Base-by-base conservation (phyloP, 2,888 invertebrate species). In the Crossocerus cetratus region DNA sequence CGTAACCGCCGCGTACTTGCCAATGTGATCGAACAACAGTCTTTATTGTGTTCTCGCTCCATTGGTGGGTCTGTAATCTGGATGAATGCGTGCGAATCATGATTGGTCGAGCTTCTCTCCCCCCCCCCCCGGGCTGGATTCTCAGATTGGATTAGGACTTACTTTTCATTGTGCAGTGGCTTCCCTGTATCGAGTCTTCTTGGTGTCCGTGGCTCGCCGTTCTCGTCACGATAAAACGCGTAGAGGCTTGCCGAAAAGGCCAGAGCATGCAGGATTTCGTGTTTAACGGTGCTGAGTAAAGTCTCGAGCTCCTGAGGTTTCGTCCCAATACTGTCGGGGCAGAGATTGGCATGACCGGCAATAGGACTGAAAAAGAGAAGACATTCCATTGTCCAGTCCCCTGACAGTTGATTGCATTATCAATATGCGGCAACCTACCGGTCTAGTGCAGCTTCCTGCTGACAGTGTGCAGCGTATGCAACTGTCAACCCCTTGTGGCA, bases 381-480 rank as follows among this genome's bases (percentile, higher is more conserved):
- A n/a, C n/a, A n/a, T n/a, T n/a, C n/a, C n/a, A n/a, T n/a, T n/a
- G n/a, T n/a, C 14, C n/a, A 18, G 14, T 42, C 32, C 8, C 14
- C n/a, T 32, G 32, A 57, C 13, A 20, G 23, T 23, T 22, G 56
- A 56, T 42, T 58, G 42, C 16, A 32, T n/a, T n/a, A n/a, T n/a
- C n/a, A n/a, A n/a, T n/a, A n/a, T n/a, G 53, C 11, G 53, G 53
- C 43, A 54, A 43, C 82, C 84, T 85, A 96, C 96, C 96, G 93
- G 91, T 99, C 99, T 44, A 98, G 91, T 0, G 95, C 95, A 0
- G 95, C 93, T 90, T 99, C 99, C 89, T 98, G 98, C 89, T 99
- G 99, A 86, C 99, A 99, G 90, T 99, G 99, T 0, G 99, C 98
- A 0, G 99, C 99, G 91, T 99, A 99, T 0, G 99, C 99, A 1